Percentiles rank a stretch among this genome's conserved stretches.
Conservation (phyloP, 1,140 invertebrate genomes). For the Drosophila insularis region DNA sequence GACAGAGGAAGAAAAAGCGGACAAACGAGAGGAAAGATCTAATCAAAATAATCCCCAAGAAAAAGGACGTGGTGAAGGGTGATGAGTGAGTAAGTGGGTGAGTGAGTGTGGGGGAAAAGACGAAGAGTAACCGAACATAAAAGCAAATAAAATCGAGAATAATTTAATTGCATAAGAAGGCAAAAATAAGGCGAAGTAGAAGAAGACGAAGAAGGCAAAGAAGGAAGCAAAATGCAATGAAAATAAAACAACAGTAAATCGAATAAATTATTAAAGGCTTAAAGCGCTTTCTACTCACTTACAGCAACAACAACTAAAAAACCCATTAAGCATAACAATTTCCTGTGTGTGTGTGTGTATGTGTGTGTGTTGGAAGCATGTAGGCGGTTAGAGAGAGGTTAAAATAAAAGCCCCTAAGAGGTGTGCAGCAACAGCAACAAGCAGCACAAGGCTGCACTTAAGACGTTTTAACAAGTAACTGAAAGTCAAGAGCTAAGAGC, state of each 20-base stretch:
- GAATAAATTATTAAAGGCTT: constrained; percentile 54
- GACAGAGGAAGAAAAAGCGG: constrained; percentile 13
- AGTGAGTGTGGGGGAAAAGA: neutral
- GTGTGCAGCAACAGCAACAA: constrained; percentile 50
- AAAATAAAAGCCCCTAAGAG: constrained; percentile 32
- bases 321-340: constrained; percentile 68
- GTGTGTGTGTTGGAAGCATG: neutral
- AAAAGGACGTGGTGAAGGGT: neutral
- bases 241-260: constrained; percentile 17
- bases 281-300: constrained; percentile 13
- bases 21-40: constrained; percentile 18
- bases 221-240: constrained; percentile 12
- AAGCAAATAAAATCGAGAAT: constrained; percentile 19
- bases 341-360: constrained; percentile 50
- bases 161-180: constrained; percentile 29
- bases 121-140: constrained; percentile 11
- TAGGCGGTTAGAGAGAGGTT: constrained; percentile 29
- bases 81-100: neutral
- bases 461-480: constrained; percentile 59
- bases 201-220: neutral
- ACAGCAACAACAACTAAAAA: constrained; percentile 43
- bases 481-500: constrained; percentile 20
- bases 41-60: constrained; percentile 22
- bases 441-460: constrained; percentile 60
- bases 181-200: neutral